Base-by-base conservation (phyloP, 2,888 invertebrate genomes). In the Orthonevra nobilis region DNA sequence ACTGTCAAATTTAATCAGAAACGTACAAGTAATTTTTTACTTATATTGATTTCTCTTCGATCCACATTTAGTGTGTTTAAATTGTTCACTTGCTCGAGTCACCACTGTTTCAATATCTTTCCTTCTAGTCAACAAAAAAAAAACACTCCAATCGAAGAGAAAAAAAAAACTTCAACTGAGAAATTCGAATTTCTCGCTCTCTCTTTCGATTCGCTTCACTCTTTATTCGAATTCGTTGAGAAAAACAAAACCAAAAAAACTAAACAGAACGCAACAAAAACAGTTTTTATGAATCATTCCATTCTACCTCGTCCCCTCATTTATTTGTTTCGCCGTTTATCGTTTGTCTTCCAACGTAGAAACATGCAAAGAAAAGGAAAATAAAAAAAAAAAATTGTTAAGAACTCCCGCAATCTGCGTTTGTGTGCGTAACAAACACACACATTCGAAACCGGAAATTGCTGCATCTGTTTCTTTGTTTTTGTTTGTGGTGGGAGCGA, bases 391-490 rank as follows among this genome's bases (percentile, higher is more conserved):
- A 66, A 12, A 56, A 28, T 50, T 28, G 56, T 38, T 77, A 12
- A 69, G 54, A 58, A 52, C 56, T 58, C 69, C 52, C 60, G 44
- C 64, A 66, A 72, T 48, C 48, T 50, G 46, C 40, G 12, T 14
- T 10, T 48, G 20, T 17, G 9, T 4, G 19, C 7, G 12, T 32
- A 32, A 5, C 32, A 56, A 50, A 42, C 54, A 56, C 61, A 79
- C 42, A 73, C 79, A 48, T 14, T 54, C 30, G 10, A 73, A 73
- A 79, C 79, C 79, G 79, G 79, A 79, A 79, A 79, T 79, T 73
- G 73, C 46, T 68, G 79, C 79, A 79, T 73, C 73, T 73, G 79
- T 68, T 79, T 79, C 79, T 61, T 79, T 79, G 73, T 73, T 79
- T 77, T 79, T 56, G 54, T 73, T 61, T 48, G 28, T 15, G 20